These are phyloP conservation scores for Heterotilapia buettikoferi DNA, from an alignment of 2,113 vertebrate species.

Conservation along the genomic window DNA sequence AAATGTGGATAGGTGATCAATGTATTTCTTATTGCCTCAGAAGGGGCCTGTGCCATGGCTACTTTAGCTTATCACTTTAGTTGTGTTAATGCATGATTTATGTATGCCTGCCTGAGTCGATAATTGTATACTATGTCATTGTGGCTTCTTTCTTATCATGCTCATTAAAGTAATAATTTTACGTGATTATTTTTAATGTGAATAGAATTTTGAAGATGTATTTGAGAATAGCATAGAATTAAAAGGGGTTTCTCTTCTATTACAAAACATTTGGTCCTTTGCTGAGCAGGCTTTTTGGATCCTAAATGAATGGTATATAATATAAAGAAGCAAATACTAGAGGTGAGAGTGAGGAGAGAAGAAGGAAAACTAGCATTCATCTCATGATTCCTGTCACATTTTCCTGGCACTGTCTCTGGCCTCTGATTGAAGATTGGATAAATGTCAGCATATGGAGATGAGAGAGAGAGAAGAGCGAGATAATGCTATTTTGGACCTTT, in stretches of 20 bases:
- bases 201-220: not conserved
- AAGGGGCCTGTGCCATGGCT: not conserved
- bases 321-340: not conserved
- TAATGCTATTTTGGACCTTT: slow-evolving; percentile 5
- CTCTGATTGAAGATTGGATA: slow-evolving; percentile 47
- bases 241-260: not conserved
- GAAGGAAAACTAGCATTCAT: not conserved
- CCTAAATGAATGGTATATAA: not conserved
- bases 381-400: slow-evolving; percentile 66
- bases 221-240: not conserved
- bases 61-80: not conserved
- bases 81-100: not conserved
- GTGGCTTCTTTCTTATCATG: not conserved
- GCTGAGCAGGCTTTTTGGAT: not conserved
- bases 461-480: slow-evolving; percentile 37
- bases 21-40: not conserved
- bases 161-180: not conserved
- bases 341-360: not conserved
- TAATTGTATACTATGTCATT: not conserved
- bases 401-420: slow-evolving; percentile 28
- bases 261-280: not conserved
- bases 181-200: not conserved
- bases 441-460: slow-evolving; percentile 64
- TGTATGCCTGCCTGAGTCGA: not conserved
- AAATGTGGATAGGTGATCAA: slow-evolving; percentile 1